Conservation (phyloP, 2,797 vertebrate species). For the Carapus acus region DNA sequence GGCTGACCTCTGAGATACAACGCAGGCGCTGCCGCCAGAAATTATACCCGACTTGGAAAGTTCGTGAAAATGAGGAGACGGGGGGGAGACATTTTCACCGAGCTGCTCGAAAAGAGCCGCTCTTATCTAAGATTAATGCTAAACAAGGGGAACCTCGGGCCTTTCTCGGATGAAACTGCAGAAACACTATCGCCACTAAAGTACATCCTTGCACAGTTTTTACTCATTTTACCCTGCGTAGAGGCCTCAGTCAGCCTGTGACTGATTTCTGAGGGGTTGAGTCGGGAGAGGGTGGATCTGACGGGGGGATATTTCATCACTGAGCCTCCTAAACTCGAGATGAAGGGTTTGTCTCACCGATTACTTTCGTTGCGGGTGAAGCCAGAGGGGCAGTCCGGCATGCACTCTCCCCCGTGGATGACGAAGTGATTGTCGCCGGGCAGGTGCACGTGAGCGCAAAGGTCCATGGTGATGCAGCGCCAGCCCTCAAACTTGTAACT, state of each 20-base stretch:
- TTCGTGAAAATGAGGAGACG: conserved; percentile 31
- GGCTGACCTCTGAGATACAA: conserved; percentile 54
- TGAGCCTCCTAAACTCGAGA: conserved; percentile 14
- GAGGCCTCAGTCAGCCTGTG: conserved; percentile 35
- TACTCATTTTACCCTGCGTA: too few species aligned
- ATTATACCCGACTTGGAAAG: conserved; percentile 34
- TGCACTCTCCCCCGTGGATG: conserved; percentile 91
- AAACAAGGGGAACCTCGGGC: conserved; percentile 25
- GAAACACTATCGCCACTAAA: conserved; percentile 21
- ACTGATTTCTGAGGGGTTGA: conserved; percentile 18
- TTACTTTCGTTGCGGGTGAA: conserved; percentile 87
- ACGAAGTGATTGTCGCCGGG: conserved; percentile 80
- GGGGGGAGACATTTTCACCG: conserved; percentile 19
- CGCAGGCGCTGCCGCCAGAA: conserved; percentile 37
- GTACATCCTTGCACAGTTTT: too few species aligned
- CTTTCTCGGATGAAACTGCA: conserved; percentile 8
- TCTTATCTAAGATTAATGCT: conserved; percentile 11
- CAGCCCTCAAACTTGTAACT: conserved; percentile 96
- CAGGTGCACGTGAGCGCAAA: conserved; percentile 82
- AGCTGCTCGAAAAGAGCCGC: conserved; percentile 18
- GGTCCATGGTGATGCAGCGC: conserved; percentile 91
- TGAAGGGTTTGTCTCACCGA: conserved; percentile 69
- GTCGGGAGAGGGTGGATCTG: conserved; percentile 39
- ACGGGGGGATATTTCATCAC: conserved; percentile 36
- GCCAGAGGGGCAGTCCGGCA: conserved; percentile 89